Base-by-base conservation (phyloP, 2,888 invertebrate species). In the Parnassius smintheus region DNA sequence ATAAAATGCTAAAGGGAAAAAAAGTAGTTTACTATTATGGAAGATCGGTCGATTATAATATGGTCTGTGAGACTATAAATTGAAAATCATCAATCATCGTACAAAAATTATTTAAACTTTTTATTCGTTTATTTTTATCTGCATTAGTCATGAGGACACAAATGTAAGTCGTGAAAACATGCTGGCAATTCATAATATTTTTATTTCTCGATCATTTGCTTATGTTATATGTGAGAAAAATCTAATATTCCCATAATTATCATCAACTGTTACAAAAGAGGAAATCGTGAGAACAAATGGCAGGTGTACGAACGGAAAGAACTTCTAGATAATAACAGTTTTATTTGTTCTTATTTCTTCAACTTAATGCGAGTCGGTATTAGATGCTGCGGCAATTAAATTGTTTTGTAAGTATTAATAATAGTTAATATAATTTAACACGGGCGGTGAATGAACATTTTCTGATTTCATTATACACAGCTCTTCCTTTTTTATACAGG, bases 241-340 rank as follows among this genome's bases (percentile, higher is more conserved):
- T 69, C 66, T 70, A 69, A 67, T 69, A 75, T 83, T 86, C 85
- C 74, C 83, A 86, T 79, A 75, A 85, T 86, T 82, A 81, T 85
- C 73, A 76, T 73, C 69, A 70, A 55, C 63, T 67, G 70, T 72
- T 71, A 74, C 70, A 75, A 78, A 80, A 78, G 74, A 77, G 75
- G 75, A 77, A 78, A 80, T 78, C 86, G 87, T 88, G 88, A 79
- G 88, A 88, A 86, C 66, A 65, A 64, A 68, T 66, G 74, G 80
- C 88, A 88, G 88, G 86, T 88, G 88, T 75, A 74, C 57, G 45
- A n/a, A 46, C 56, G 71, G 69, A 69, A 66, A 76, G 75, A 76
- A 76, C 78, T 77, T 76, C 75, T 77, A 75, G 76, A 74, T 71
- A 70, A 63, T 62, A 52, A 65, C 48, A 59, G 66, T 72, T 76